phyloP scores from a whole-genome alignment of 23 tunicate species.

The Oikopleura albicans region DNA sequence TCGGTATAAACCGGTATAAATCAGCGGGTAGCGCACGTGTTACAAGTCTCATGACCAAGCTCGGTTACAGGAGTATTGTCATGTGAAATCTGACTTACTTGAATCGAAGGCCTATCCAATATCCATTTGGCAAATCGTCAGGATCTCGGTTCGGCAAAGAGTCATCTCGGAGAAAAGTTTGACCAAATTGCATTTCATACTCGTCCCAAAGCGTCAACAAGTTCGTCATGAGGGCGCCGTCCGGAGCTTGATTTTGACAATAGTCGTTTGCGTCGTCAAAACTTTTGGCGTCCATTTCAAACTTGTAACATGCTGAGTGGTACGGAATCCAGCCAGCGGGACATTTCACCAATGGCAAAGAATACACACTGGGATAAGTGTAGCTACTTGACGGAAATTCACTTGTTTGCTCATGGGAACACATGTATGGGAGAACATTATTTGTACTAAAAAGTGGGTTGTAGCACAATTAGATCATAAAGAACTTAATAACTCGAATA shows the following conservation, averaged over 20 bases:
- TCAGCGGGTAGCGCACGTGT: no score
- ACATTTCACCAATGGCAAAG: neutral
- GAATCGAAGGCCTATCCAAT: neutral
- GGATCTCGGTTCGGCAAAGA: neutral
- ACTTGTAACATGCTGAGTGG: slow-evolving; percentile 1
- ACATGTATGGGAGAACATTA: neutral
- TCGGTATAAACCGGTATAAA: no score
- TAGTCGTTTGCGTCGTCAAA: neutral
- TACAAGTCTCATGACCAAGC: no score
- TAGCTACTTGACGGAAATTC: neutral
- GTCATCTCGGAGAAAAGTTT: slow-evolving; percentile 1
- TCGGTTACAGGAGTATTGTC: no score
- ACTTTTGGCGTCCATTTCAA: neutral
- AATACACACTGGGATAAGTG: neutral
- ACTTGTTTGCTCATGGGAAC: neutral
- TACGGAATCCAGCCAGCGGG: neutral
- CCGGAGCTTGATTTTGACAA: neutral
- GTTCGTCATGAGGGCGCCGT: neutral
- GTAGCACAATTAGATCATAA: no score
- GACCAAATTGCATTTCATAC: neutral
- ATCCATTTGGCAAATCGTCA: neutral
- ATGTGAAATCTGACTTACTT: no score
- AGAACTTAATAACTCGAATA: no score
- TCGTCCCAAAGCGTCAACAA: slow-evolving; percentile 9
- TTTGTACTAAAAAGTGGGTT: no score